These are phyloP conservation scores for Corapipo altera DNA, from an alignment of 2,113 vertebrate genomes.

Conservation along the genomic window DNA sequence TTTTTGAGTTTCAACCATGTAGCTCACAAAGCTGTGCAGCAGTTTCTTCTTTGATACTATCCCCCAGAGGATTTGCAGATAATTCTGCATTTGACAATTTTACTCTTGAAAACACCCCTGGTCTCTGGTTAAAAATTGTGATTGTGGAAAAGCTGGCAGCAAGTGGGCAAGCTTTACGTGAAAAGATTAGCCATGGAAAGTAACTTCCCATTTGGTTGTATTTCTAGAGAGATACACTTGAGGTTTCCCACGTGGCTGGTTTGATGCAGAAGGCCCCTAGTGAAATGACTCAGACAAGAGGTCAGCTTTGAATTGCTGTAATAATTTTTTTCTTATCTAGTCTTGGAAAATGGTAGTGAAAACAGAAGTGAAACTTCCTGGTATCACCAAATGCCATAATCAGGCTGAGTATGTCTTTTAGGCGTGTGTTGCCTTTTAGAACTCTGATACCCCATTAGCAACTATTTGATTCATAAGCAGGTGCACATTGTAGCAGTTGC, in stretches of 20 bases:
- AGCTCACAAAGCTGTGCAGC: not conserved
- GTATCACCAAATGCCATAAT: not conserved
- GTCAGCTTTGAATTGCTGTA: not conserved
- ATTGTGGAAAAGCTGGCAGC: not conserved
- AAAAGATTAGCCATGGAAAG: not conserved
- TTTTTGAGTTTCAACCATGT: not conserved
- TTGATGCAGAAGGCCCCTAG: not conserved
- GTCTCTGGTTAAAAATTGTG: not conserved
- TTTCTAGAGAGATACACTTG: not conserved
- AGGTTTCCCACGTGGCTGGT: not conserved
- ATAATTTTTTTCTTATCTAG: not conserved
- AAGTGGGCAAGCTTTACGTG: not conserved
- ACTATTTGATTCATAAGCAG: not conserved
- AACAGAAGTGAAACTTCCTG: not conserved
- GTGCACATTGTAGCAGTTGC: not conserved
- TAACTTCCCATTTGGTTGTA: not conserved
- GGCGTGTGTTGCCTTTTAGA: not conserved
- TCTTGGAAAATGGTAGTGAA: not conserved
- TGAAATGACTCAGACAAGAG: not conserved
- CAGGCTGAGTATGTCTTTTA: not conserved
- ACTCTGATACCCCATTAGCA: not conserved
- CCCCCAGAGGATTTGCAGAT: not conserved
- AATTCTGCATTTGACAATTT: not conserved
- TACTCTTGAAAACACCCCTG: not conserved
- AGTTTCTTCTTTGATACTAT: not conserved